Evolutionary conservation across 2,797 vertebrate genomes (phyloP).

Genomic region (Acropternis orthonyx): DNA sequence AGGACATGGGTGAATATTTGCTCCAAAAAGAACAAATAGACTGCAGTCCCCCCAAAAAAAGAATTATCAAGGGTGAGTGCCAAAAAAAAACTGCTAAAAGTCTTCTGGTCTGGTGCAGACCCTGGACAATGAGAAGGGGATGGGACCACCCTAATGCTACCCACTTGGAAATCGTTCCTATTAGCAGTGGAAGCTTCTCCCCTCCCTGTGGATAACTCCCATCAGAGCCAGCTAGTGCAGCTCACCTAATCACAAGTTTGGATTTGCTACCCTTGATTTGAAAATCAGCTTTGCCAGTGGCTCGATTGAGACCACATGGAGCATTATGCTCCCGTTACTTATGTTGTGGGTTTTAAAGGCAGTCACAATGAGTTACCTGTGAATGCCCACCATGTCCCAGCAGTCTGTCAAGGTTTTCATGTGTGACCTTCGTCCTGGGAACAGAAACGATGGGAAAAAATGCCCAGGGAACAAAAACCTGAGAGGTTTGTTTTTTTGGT

Average conservation of each 20-base stretch:
- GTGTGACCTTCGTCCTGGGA: rapidly evolving
- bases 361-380: not conserved
- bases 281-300: not conserved
- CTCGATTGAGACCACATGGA: rapidly evolving
- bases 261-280: not conserved
- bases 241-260: not conserved
- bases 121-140: not conserved
- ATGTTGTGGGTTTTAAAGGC: not conserved
- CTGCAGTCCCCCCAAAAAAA: not conserved
- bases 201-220: not conserved
- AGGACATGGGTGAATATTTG: not conserved
- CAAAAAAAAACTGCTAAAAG: not conserved
- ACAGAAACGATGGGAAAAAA: not conserved
- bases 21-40: not conserved
- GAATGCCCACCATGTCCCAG: rapidly evolving
- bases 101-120: not conserved
- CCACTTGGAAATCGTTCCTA: not conserved
- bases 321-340: not conserved
- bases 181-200: not conserved
- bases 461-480: not conserved
- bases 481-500: not conserved
- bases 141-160: rapidly evolving
- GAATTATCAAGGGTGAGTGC: not conserved
- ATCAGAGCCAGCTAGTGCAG: not conserved
- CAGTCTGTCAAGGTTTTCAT: not conserved